Base-by-base conservation (phyloP, 2,797 vertebrate species). In the Alosa sapidissima region DNA sequence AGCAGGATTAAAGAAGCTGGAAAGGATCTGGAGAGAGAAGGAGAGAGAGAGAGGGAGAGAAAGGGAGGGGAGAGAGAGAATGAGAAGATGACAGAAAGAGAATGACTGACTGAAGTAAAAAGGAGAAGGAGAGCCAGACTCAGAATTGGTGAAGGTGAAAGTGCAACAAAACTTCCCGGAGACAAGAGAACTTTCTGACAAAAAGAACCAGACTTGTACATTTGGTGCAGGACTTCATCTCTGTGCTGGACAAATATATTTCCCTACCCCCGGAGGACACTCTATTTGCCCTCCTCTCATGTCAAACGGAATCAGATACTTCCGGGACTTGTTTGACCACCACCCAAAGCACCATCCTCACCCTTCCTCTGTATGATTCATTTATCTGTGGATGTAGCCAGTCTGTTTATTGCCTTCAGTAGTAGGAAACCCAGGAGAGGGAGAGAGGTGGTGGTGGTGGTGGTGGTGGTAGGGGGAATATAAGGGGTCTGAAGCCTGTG, bases 1-100 rank as follows among this genome's bases (percentile, higher is more conserved):
- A 72, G 65, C 28, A 72, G 65, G 68, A 75, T 75, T 75, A 75
- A 19, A 75, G 33, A 36, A 36, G 10, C 68, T 36, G 68, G 68
- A 41, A 36, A 41, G 62, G 24, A 65, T 33, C 28, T 33, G 28
- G 62, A 65, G 62, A 33, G 24, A 33, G 62, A 33, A 65, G 13
- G 19, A 58, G 55, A 58, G 55, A 58, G 55, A 2, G 5, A 19
- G 19, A 58, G 14, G 16, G 60, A 33, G 10, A 65, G 8, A 2
- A 21, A 24, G 60, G 8, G 60, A 62, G 60, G n/a, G 60, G n/a
- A 62, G 60, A 62, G 58, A 60, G 60, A 62, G n/a, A 62, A 62
- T 28, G 60, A 62, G n/a, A 62, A 8, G 62, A 65, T 58, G 55
- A 58, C 55, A 58, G 55, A 58, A 21, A 21, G 55, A 65, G 24